These are phyloP conservation scores for Choloepus didactylus DNA, from an alignment of 2,797 vertebrate species.

Conservation along the genomic window DNA sequence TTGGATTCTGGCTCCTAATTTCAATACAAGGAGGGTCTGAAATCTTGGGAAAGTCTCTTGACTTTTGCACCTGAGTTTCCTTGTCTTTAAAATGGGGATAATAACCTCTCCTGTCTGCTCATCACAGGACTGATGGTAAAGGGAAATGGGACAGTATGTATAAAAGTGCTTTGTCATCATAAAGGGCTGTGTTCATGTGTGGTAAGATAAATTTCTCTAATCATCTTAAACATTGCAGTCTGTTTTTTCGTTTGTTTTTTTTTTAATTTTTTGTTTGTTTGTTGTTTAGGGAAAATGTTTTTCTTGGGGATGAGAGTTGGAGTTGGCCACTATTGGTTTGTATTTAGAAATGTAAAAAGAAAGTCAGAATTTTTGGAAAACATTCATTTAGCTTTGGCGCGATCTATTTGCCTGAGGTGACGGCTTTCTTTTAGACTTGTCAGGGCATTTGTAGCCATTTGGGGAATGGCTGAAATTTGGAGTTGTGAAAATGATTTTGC, in stretches of 20 bases:
- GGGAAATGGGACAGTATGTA: not conserved
- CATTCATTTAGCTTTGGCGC: not conserved
- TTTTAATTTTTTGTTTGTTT: not conserved
- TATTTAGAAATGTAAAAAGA: not conserved
- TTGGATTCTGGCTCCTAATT: not conserved
- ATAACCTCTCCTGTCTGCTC: not conserved
- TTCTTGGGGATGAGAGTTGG: not conserved
- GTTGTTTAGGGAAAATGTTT: conserved; percentile 14
- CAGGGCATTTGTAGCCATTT: not conserved
- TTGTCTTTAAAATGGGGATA: not conserved
- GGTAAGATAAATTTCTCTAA: not conserved
- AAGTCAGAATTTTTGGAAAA: conserved; percentile 41
- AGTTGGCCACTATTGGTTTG: not conserved
- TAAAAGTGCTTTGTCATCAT: not conserved
- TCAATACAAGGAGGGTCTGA: not conserved
- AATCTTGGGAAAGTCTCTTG: not conserved
- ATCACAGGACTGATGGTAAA: not conserved
- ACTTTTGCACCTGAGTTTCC: not conserved
- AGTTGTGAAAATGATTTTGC: conserved; percentile 56
- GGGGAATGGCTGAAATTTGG: conserved; percentile 44
- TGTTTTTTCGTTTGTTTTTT: not conserved
- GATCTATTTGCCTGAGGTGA: not conserved
- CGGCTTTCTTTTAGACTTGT: not conserved
- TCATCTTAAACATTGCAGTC: not conserved
- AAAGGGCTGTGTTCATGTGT: not conserved